A percentile compares a stretch with the other conserved stretches of the same genome.
phyloP scores from a whole-genome alignment of 2,113 vertebrate species.

The Clarias gariepinus region DNA sequence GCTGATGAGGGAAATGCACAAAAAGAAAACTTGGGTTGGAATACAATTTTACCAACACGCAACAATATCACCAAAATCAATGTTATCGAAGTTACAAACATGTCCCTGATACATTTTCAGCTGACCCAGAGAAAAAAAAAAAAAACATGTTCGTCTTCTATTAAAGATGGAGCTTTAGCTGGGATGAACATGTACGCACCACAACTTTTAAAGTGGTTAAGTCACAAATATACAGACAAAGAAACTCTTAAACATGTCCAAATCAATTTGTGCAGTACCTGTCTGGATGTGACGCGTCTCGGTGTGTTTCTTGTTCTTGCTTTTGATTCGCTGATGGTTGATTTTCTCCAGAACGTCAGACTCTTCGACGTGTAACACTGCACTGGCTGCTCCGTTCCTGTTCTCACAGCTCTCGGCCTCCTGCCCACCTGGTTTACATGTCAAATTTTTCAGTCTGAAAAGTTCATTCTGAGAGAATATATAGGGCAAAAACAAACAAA shows the following conservation, averaged over 20 bases:
- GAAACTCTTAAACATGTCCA: neutral
- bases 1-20: conserved; percentile 65
- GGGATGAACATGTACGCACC: neutral
- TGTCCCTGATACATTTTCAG: neutral
- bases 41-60: neutral
- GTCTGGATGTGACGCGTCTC: conserved; percentile 86
- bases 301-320: conserved; percentile 77
- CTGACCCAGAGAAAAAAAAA: neutral
- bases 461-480: neutral
- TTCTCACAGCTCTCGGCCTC: conserved; percentile 66
- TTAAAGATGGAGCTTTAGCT: neutral
- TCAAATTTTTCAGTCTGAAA: neutral
- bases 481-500: neutral
- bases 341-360: conserved; percentile 72
- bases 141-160: neutral
- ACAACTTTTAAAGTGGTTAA: neutral
- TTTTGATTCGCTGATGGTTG: conserved; percentile 82
- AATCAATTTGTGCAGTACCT: conserved; percentile 66
- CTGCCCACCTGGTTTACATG: conserved; percentile 42
- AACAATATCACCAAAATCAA: neutral
- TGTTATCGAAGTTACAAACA: neutral
- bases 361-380: conserved; percentile 85
- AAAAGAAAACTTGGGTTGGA: neutral
- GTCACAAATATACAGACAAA: neutral
- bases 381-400: conserved; percentile 81